A percentile compares a stretch with the other conserved stretches of the same genome.
Evolutionary conservation across 2,888 invertebrate species (phyloP).

Genomic region (Sisyra nigra): DNA sequence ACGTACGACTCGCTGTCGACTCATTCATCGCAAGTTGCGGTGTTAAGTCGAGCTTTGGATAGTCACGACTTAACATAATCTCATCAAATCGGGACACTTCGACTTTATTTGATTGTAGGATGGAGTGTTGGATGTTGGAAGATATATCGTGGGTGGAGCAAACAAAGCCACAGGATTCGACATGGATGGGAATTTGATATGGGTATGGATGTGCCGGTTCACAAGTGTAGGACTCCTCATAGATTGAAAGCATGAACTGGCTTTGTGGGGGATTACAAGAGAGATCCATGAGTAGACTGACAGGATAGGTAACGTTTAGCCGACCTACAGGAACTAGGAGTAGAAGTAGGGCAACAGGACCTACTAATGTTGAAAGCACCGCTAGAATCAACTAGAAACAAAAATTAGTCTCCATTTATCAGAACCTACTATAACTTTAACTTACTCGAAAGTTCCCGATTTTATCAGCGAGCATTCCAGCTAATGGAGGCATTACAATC

Average conservation of each 20-base stretch:
- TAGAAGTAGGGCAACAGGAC: conserved; percentile 46
- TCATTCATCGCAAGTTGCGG: not conserved
- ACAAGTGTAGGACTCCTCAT: conserved; percentile 19
- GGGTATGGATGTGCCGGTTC: conserved; percentile 29
- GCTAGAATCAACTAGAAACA: conserved; percentile 43
- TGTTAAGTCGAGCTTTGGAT: not conserved
- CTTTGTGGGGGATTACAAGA: conserved; percentile 25
- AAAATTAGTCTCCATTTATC: too few species aligned
- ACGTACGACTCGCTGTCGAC: not conserved
- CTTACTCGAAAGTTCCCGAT: conserved; percentile 66
- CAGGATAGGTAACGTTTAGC: conserved; percentile 46
- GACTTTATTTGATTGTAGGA: not conserved
- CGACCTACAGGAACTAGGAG: conserved; percentile 56
- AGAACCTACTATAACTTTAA: too few species aligned
- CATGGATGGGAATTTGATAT: conserved; percentile 31
- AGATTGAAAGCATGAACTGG: not conserved
- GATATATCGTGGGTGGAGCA: conserved; percentile 25
- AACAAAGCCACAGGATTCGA: conserved; percentile 40
- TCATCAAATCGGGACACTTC: conserved; percentile 23
- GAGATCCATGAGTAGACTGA: conserved; percentile 38
- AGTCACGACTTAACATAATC: conserved; percentile 26
- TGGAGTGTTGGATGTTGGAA: not conserved
- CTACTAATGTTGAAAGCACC: conserved; percentile 48
- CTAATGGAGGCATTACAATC: conserved; percentile 61
- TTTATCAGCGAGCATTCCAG: conserved; percentile 61